Evolutionary conservation across 2,113 vertebrate genomes (phyloP), one percentile per base, ranked within the genome.

Genomic region (Osmerus mordax): DNA sequence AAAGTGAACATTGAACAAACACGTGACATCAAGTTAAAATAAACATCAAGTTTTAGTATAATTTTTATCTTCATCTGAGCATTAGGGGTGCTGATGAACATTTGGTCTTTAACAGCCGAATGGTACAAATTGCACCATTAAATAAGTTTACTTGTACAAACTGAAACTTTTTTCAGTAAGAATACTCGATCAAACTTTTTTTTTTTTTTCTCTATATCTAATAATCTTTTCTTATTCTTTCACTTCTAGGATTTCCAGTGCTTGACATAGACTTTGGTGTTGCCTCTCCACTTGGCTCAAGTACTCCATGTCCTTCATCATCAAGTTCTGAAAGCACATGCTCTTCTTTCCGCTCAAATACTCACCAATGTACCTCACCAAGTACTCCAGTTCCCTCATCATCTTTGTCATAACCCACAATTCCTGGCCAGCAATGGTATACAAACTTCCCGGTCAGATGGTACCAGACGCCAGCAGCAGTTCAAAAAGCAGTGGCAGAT

Each of bases 401-500:
- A 25, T 25, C 25, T 25, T 61, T 61, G 59, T 61, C 59, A 6
- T 61, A 6, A 61, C 59, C 59, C 59, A 61, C 59, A 25, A 19
- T 61, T 21, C 60, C 23, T 62, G 60, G 60, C 60, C 25, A 28
- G 23, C 21, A 21, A 13, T 62, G 60, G 60, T 28, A 62, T 62
- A 28, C 21, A 70, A 56, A 61, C 16, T 41, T 61, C 69, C 55
- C 8, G 14, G 69, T 61, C 18, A 70, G 29, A 3, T 70, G 69
- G 69, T 32, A 70, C 18, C 16, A 18, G 56, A 70, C 60, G 55
- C 56, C 69, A 70, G 56, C 55, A 70, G 55, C 55, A 60, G 59
- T 28, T 58, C n/a, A n/a, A n/a, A n/a, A n/a, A n/a, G 68, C 68
- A 70, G 54, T 70, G 23, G 21, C 28, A 60, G 60, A 60, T 60